These are phyloP conservation scores for Parauchenoglanis ngamensis DNA, from an alignment of 2,797 vertebrate genomes.

Conservation along the genomic window DNA sequence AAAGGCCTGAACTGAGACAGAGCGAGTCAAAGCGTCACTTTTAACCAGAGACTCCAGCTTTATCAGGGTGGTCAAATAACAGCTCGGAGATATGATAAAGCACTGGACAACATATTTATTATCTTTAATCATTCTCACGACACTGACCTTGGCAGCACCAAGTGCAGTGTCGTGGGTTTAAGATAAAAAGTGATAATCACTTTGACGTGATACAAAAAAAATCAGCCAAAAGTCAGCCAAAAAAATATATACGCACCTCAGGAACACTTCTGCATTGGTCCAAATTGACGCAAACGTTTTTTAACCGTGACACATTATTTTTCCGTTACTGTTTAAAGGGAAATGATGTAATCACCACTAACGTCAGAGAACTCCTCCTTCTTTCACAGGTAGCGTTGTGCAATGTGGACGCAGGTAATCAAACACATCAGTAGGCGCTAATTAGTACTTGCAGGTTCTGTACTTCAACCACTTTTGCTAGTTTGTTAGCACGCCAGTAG, in stretches of 20 bases:
- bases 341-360: neutral
- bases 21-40: neutral
- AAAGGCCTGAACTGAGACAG: slow-evolving; percentile 18
- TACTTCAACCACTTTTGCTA: neutral
- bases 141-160: neutral
- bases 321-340: neutral
- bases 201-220: neutral
- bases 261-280: neutral
- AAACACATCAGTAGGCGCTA: neutral
- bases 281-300: neutral
- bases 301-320: neutral
- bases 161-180: neutral
- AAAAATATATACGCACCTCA: no score
- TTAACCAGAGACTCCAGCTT: neutral
- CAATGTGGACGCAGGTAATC: neutral
- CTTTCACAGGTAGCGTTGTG: neutral
- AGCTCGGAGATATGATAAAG: neutral
- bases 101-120: neutral
- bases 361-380: neutral
- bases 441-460: neutral
- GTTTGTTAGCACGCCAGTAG: neutral
- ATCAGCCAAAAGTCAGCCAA: no score
- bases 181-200: neutral
- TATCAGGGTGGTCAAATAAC: neutral
- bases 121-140: neutral